phyloP scores from a whole-genome alignment of 2,888 invertebrate species.

The Iphiclides podalirius region DNA sequence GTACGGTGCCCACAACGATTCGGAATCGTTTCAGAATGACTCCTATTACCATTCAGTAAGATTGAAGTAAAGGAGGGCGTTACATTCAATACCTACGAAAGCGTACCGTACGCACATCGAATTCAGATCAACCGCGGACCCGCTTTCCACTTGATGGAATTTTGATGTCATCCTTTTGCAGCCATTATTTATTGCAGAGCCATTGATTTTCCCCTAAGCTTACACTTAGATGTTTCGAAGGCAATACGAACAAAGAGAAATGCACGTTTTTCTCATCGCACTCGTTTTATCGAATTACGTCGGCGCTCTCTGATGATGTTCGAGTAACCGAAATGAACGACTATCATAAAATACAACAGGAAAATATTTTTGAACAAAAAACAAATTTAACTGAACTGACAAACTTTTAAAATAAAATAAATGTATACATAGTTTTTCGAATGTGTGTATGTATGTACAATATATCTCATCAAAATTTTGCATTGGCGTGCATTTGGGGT shows the following conservation, averaged over 20 bases:
- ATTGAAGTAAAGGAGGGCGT: constrained; percentile 15
- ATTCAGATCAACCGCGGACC: constrained; percentile 56
- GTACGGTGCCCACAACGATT: constrained; percentile 19
- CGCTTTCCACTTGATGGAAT: constrained; percentile 53
- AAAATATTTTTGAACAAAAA: no score
- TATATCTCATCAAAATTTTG: background rate
- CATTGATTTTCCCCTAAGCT: constrained; percentile 30
- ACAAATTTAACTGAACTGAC: no score
- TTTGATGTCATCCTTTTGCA: constrained; percentile 54
- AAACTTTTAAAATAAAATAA: no score
- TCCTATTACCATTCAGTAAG: constrained; percentile 24
- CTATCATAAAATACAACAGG: no score
- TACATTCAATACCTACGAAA: constrained; percentile 20
- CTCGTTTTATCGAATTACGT: no score
- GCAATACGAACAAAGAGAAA: no score
- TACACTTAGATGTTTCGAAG: constrained; percentile 3
- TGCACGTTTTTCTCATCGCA: no score
- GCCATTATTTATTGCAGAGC: constrained; percentile 31
- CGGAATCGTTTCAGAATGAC: constrained; percentile 19
- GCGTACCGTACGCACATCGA: constrained; percentile 53
- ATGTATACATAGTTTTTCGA: no score
- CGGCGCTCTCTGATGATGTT: no score
- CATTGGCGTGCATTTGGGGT: background rate
- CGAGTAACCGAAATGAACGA: no score
- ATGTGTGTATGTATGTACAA: no score